A percentile compares a stretch with the other conserved stretches of the same genome.
phyloP scores from a whole-genome alignment of 2,113 vertebrate genomes.

The Polypterus senegalus region DNA sequence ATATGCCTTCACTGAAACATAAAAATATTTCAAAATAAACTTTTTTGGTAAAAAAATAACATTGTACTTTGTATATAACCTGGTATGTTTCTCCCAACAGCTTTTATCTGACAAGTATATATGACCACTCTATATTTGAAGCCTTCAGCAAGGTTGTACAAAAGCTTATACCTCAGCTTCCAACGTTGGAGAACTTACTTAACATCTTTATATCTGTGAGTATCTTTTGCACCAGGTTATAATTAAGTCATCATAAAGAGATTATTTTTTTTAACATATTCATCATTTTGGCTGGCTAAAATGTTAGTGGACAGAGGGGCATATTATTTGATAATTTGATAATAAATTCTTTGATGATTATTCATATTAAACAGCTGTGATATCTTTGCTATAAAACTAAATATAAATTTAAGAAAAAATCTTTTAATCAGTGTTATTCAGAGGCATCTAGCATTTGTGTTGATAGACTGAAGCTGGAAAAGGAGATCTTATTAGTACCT shows the following conservation, averaged over 20 bases:
- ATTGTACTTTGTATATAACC: neutral
- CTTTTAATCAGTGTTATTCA: no score
- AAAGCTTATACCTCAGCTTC: conserved; percentile 79
- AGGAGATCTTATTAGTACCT: no score
- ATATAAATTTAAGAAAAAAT: no score
- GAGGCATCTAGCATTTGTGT: no score
- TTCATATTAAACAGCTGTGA: no score
- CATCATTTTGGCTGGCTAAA: no score
- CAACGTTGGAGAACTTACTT: conserved; percentile 75
- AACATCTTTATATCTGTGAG: conserved; percentile 87
- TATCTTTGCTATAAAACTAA: no score
- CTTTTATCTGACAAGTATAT: conserved; percentile 84
- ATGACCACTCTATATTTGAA: conserved; percentile 85
- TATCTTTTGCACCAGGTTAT: conserved; percentile 38
- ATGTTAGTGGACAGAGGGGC: no score
- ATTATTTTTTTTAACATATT: conserved; percentile 49
- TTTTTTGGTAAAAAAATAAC: neutral
- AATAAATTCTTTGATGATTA: no score
- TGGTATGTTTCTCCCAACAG: conserved; percentile 29
- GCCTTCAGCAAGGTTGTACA: conserved; percentile 85
- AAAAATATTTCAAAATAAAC: neutral
- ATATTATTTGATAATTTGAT: no score
- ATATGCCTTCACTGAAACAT: no score
- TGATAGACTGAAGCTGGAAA: no score
- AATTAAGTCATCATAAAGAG: conserved; percentile 80